Conservation (phyloP, 2,113 vertebrate genomes). For the Prolemur simus region DNA sequence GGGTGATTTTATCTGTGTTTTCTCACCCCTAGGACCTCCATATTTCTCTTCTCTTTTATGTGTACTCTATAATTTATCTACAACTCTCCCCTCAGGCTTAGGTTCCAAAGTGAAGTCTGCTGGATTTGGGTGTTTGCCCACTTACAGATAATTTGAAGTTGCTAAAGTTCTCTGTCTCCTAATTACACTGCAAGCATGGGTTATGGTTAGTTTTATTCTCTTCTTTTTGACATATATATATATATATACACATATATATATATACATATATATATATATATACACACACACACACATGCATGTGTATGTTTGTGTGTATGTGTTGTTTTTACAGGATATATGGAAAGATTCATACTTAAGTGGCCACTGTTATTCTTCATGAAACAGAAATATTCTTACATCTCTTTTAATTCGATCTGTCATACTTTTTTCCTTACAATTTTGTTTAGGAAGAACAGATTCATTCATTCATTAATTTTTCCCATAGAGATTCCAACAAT, state of each 20-base stretch:
- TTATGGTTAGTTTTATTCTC: not conserved
- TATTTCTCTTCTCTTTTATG: not conserved
- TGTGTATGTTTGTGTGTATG: not conserved
- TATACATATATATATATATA: no score
- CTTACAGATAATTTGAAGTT: not conserved
- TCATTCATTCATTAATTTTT: not conserved
- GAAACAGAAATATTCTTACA: not conserved
- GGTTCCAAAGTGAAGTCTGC: not conserved
- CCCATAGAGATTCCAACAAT: not conserved
- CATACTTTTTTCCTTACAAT: not conserved
- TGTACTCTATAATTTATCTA: not conserved
- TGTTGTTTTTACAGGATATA: not conserved
- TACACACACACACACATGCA: no score
- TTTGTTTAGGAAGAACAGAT: not conserved
- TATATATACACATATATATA: no score
- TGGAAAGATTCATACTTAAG: not conserved
- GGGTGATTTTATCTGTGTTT: not conserved
- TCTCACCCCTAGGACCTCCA: not conserved
- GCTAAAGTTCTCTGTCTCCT: not conserved
- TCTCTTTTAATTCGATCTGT: not conserved
- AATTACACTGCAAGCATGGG: not conserved
- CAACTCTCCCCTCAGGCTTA: not conserved
- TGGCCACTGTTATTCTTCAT: not conserved
- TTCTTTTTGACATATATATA: not conserved
- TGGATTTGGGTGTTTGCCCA: not conserved